phyloP scores from a whole-genome alignment of 2,113 vertebrate species.

The Rhinopomastus cyanomelas region DNA sequence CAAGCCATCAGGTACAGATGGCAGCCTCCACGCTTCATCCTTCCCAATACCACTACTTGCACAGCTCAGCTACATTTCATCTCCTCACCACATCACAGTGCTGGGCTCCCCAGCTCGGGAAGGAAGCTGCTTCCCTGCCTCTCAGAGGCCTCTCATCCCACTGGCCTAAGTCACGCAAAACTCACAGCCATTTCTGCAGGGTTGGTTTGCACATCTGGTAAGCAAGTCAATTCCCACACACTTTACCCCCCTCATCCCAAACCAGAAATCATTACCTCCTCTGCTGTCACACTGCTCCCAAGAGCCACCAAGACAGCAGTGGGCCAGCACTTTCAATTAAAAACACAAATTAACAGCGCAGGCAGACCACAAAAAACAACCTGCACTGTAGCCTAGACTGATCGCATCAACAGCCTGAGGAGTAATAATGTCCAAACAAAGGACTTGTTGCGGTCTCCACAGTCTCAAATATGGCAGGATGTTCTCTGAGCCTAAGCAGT shows the following conservation, averaged over 20 bases:
- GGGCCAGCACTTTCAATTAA: neutral
- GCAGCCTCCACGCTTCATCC: neutral
- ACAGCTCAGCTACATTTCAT: neutral
- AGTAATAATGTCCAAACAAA: neutral
- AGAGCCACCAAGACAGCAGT: neutral
- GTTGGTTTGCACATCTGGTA: neutral
- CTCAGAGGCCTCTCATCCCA: neutral
- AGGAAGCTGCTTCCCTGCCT: neutral
- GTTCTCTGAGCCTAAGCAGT: neutral
- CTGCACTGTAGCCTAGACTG: neutral
- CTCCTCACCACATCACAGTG: neutral
- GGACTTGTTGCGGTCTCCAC: neutral
- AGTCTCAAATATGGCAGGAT: neutral
- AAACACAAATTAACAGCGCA: neutral
- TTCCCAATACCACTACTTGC: neutral
- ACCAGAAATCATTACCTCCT: neutral
- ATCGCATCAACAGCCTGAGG: neutral
- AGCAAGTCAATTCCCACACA: fast-evolving
- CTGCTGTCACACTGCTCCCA: neutral
- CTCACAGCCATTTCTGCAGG: neutral
- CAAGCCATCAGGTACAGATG: neutral
- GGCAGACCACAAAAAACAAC: neutral
- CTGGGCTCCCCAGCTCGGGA: neutral
- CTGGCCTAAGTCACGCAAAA: neutral
- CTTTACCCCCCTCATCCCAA: neutral